These are phyloP conservation scores for Philopedon plagiatum DNA, from an alignment of 2,888 invertebrate genomes.

Conservation along the genomic window DNA sequence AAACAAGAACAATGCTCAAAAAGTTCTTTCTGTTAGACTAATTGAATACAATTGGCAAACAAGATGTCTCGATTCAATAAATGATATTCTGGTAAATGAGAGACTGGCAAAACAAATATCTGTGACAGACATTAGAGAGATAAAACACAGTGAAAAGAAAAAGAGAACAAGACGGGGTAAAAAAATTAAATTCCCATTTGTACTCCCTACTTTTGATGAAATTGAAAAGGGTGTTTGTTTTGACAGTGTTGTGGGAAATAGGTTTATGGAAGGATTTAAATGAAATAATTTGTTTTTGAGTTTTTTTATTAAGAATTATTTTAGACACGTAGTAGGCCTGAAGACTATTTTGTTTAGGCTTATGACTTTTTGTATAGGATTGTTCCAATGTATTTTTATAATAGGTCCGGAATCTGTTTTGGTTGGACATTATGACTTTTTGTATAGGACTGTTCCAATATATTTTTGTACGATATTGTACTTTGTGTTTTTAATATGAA, in stretches of 20 bases:
- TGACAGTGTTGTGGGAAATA: conserved; percentile 1
- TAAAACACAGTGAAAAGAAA: conserved; percentile 26
- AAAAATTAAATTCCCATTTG: conserved; percentile 32
- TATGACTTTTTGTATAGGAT: too few species aligned
- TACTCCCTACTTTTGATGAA: conserved; percentile 28
- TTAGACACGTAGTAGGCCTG: too few species aligned
- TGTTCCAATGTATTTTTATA: too few species aligned
- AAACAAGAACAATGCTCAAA: conserved; percentile 12
- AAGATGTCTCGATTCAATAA: conserved; percentile 7
- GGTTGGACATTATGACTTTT: too few species aligned
- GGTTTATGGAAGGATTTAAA: neutral
- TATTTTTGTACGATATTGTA: too few species aligned
- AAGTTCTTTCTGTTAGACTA: conserved; percentile 30
- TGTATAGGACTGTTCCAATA: too few species aligned
- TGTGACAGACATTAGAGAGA: conserved; percentile 23
- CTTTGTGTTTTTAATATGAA: too few species aligned
- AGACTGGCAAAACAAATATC: conserved; percentile 29
- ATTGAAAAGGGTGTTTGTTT: conserved; percentile 27
- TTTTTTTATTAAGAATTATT: too few species aligned
- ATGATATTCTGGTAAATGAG: conserved; percentile 24
- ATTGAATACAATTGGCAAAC: conserved; percentile 17
- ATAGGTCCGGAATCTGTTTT: too few species aligned
- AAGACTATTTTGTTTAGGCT: too few species aligned
- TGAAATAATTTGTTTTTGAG: too few species aligned
- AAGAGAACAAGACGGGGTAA: neutral